Evolutionary conservation across 2,113 vertebrate species (phyloP).

Genomic region (Ceratotherium simum): DNA sequence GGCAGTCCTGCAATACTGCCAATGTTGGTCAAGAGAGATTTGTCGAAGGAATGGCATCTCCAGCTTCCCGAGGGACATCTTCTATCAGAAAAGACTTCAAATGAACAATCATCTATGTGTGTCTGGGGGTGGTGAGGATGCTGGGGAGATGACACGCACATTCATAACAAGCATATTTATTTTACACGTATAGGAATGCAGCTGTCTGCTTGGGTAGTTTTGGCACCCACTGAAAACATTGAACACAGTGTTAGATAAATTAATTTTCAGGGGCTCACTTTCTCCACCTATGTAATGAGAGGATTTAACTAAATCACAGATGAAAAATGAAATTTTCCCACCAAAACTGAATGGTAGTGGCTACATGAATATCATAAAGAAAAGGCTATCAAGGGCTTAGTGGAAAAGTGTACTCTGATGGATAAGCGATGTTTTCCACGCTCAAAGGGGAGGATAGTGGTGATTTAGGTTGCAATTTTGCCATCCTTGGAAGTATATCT

Average conservation of each 20-base stretch:
- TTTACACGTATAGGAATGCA: background rate
- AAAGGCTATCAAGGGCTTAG: background rate
- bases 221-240: background rate
- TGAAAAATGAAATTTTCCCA: background rate
- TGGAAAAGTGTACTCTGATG: background rate
- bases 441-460: background rate
- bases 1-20: background rate
- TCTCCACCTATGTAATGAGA: constrained; percentile 23
- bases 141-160: background rate
- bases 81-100: background rate
- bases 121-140: accelerated
- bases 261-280: constrained; percentile 8
- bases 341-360: background rate
- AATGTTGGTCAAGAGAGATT: background rate
- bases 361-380: background rate
- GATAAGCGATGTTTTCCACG: background rate
- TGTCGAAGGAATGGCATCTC: background rate
- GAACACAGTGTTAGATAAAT: background rate
- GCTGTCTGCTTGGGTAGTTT: background rate
- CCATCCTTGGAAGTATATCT: background rate
- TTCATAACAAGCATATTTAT: background rate
- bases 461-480: background rate
- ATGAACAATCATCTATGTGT: background rate
- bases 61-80: background rate
- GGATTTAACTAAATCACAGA: constrained; percentile 1